Percentiles rank a stretch among this genome's conserved stretches.
Evolutionary conservation across 2,888 invertebrate species (phyloP).

Genomic region (Metellina segmentata): DNA sequence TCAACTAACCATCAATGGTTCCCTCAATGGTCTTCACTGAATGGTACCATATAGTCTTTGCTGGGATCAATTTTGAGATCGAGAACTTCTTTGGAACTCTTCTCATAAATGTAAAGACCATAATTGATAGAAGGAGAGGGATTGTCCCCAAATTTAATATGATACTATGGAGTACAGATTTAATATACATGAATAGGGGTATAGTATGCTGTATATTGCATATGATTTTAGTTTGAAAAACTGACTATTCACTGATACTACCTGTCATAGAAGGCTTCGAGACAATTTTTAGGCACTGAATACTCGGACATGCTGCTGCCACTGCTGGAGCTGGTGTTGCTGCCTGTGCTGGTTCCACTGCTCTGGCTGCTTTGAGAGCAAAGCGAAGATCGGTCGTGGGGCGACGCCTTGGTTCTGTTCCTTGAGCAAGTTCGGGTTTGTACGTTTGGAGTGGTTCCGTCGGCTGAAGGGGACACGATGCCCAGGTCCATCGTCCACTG

Average conservation of each 20-base stretch:
- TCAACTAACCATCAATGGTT: too few relatives aligned
- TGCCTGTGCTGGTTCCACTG: slow-evolving; percentile 74
- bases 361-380: slow-evolving; percentile 77
- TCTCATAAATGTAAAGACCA: too few relatives aligned
- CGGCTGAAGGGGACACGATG: slow-evolving; percentile 60
- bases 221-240: too few relatives aligned
- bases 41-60: too few relatives aligned
- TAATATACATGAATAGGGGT: too few relatives aligned
- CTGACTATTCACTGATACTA: background rate
- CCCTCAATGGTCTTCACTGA: too few relatives aligned
- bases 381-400: slow-evolving; percentile 76
- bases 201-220: too few relatives aligned
- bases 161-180: too few relatives aligned
- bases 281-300: slow-evolving; percentile 77
- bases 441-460: slow-evolving; percentile 25
- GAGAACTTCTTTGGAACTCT: too few relatives aligned
- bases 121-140: too few relatives aligned
- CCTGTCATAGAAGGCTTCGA: slow-evolving; percentile 78
- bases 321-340: slow-evolving; percentile 81
- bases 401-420: slow-evolving; percentile 52
- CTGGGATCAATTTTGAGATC: too few relatives aligned
- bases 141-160: too few relatives aligned
- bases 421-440: slow-evolving; percentile 61
- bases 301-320: slow-evolving; percentile 81
- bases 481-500: slow-evolving; percentile 76